Evolutionary conservation across 2,888 invertebrate genomes (phyloP).

Genomic region (Blomia tropicalis): DNA sequence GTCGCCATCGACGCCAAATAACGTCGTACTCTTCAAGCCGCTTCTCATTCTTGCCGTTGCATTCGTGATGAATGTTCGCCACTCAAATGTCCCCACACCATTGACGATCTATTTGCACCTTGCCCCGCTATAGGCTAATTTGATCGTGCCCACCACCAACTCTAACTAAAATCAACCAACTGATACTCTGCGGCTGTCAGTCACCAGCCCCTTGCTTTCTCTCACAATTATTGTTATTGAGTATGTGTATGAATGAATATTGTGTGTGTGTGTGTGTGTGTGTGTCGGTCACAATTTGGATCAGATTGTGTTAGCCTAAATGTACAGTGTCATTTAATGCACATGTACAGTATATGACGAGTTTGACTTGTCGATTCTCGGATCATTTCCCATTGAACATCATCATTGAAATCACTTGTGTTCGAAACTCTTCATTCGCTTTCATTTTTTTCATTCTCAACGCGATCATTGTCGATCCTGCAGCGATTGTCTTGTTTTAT

Average conservation of each 20-base stretch:
- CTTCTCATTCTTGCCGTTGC: not conserved
- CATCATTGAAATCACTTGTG: not conserved
- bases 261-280: not conserved
- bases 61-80: not conserved
- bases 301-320: not conserved
- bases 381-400: not conserved
- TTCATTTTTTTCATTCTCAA: too few relatives aligned
- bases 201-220: too few relatives aligned
- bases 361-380: not conserved
- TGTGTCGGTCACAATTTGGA: conserved; percentile 8
- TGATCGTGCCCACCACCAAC: conserved; percentile 9
- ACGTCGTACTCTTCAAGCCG: not conserved
- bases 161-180: too few relatives aligned
- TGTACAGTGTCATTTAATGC: too few relatives aligned
- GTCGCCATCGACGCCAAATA: not conserved
- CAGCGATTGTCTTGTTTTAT: not conserved
- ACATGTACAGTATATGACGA: not conserved
- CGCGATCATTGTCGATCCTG: not conserved
- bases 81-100: not conserved
- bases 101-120: conserved; percentile 7
- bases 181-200: too few relatives aligned
- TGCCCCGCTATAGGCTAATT: conserved; percentile 10
- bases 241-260: too few relatives aligned
- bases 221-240: too few relatives aligned
- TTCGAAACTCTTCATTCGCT: not conserved